phyloP scores from a whole-genome alignment of 2,113 vertebrate species.

The Cathartes aura region DNA sequence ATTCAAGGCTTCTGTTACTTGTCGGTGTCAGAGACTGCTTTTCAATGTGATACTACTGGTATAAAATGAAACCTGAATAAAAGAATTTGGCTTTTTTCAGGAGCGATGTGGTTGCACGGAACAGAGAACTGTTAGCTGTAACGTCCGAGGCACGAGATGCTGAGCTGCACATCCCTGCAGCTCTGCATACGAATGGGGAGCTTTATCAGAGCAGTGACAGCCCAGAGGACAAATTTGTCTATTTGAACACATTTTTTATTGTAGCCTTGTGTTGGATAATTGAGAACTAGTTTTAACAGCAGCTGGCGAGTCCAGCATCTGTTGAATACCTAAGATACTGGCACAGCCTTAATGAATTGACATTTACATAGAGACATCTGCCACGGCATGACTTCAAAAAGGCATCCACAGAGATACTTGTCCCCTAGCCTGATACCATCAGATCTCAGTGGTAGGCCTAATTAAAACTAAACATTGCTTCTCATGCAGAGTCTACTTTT shows the following conservation, averaged over 20 bases:
- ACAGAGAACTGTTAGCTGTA: neutral
- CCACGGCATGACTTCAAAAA: neutral
- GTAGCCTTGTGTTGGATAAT: neutral
- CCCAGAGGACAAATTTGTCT: neutral
- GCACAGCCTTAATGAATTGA: neutral
- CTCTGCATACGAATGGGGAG: neutral
- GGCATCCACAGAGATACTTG: neutral
- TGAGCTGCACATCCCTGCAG: neutral
- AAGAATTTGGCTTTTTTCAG: neutral
- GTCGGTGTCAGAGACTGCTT: neutral
- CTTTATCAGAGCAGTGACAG: neutral
- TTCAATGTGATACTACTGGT: neutral
- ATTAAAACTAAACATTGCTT: neutral
- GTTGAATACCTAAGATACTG: neutral
- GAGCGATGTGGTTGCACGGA: neutral
- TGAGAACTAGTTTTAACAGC: neutral
- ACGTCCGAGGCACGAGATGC: rapidly evolving
- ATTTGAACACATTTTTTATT: neutral
- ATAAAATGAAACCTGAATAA: neutral
- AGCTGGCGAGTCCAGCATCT: neutral
- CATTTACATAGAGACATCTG: neutral
- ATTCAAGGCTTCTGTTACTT: neutral
- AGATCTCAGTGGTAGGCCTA: neutral
- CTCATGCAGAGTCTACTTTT: neutral
- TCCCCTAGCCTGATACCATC: neutral